Evolutionary conservation across 2,797 vertebrate genomes (phyloP).

Genomic region (Phoxinus dragarum): DNA sequence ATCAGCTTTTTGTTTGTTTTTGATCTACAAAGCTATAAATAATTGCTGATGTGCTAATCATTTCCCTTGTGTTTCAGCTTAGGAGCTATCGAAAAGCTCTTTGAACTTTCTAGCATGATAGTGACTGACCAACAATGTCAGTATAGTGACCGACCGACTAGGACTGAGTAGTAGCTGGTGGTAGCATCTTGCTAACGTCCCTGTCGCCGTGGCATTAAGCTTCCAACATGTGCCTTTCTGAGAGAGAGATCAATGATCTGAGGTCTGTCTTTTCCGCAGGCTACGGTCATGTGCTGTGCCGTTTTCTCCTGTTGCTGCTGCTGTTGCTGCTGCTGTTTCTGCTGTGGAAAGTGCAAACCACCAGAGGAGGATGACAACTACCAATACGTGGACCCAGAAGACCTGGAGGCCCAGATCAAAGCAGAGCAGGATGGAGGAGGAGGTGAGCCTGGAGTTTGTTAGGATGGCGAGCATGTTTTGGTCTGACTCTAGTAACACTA

Average conservation of each 20-base stretch:
- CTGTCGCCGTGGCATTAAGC: background rate
- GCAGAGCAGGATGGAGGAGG: conserved; percentile 78
- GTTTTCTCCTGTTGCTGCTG: conserved; percentile 88
- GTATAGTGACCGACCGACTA: background rate
- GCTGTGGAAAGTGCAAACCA: conserved; percentile 86
- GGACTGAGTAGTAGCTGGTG: background rate
- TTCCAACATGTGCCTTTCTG: background rate
- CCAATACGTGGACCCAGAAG: conserved; percentile 85
- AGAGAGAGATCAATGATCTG: conserved; percentile 6
- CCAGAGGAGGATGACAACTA: conserved; percentile 83
- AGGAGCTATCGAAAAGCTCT: background rate
- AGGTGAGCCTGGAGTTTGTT: conserved; percentile 37
- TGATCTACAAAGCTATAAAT: conserved; percentile 34
- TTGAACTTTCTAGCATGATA: background rate
- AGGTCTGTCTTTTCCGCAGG: conserved; percentile 69
- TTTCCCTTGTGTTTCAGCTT: background rate
- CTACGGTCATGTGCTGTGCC: conserved; percentile 81
- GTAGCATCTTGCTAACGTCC: background rate
- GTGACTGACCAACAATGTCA: background rate
- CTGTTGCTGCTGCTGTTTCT: conserved; percentile 92
- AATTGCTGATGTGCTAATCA: background rate
- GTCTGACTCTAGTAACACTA: background rate
- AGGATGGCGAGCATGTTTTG: accelerated
- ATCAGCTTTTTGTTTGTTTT: background rate
- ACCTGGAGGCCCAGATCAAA: conserved; percentile 87